phyloP scores from a whole-genome alignment of 2,113 vertebrate species.

The Silurus glanis region DNA sequence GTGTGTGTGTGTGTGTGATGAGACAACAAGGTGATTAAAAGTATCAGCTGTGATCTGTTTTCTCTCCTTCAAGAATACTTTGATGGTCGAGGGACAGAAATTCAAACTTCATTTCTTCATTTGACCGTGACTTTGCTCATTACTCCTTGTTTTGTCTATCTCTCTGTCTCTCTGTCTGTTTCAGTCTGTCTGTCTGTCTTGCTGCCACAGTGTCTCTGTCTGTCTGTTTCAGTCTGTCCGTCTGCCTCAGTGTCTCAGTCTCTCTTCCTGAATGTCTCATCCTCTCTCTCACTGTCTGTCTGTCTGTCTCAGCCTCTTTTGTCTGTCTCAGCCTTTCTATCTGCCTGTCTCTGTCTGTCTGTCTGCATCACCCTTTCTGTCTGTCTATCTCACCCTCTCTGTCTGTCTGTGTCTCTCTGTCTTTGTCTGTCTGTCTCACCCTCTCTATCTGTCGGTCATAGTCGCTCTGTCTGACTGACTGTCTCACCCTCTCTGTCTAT shows the following conservation, averaged over 20 bases:
- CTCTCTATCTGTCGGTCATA: too few species aligned
- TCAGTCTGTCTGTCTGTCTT: background rate
- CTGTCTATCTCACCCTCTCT: background rate
- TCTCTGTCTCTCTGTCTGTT: background rate
- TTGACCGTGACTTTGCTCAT: background rate
- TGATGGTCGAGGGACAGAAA: conserved; percentile 18
- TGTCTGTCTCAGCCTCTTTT: too few species aligned
- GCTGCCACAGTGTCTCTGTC: too few species aligned
- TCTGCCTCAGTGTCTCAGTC: background rate
- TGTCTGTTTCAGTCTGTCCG: background rate
- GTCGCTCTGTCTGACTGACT: too few species aligned
- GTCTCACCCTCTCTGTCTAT: background rate
- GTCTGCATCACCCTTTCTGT: too few species aligned
- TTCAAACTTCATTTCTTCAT: conserved; percentile 49
- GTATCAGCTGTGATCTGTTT: conserved; percentile 2
- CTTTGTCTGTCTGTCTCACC: background rate
- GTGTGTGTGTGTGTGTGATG: conserved; percentile 1
- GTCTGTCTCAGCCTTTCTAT: too few species aligned
- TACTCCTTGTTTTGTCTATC: too few species aligned
- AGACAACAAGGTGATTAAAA: background rate
- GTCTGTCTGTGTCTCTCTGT: background rate
- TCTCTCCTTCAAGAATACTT: conserved; percentile 39
- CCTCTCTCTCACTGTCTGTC: background rate
- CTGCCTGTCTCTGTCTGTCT: too few species aligned
- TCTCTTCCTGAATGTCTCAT: background rate